phyloP scores from a whole-genome alignment of 1,140 invertebrate species.

The Drosophila kepulauana region DNA sequence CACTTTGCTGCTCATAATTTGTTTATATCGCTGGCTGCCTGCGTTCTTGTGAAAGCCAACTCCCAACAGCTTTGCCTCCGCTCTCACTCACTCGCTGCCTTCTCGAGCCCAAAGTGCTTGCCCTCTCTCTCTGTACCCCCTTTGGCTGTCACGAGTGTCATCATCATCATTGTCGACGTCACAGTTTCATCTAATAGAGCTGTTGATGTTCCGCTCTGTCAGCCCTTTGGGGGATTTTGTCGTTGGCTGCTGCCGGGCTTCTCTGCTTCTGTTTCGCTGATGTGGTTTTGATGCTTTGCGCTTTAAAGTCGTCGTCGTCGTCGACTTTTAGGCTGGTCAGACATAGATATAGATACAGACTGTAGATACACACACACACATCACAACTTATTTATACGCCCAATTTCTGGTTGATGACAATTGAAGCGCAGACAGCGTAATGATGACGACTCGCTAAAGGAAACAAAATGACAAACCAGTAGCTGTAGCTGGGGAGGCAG shows the following conservation, averaged over 20 bases:
- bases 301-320: constrained; percentile 22
- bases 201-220: constrained; percentile 75
- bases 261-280: constrained; percentile 40
- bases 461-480: constrained; percentile 44
- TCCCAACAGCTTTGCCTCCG: constrained; percentile 16
- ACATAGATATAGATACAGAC: neutral
- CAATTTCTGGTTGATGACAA: constrained; percentile 68
- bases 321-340: constrained; percentile 48
- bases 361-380: constrained; percentile 18
- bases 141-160: constrained; percentile 27
- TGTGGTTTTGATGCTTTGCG: constrained; percentile 78
- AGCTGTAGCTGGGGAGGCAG: constrained; percentile 12
- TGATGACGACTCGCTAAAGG: constrained; percentile 68
- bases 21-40: constrained; percentile 74
- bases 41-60: constrained; percentile 24
- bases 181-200: constrained; percentile 71
- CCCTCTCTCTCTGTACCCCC: constrained; percentile 16
- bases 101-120: constrained; percentile 55
- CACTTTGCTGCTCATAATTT: constrained; percentile 81
- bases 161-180: constrained; percentile 31
- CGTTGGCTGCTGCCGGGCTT: constrained; percentile 41
- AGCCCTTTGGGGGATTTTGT: constrained; percentile 75
- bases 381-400: constrained; percentile 45
- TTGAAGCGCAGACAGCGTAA: constrained; percentile 71
- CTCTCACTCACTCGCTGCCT: constrained; percentile 31